These are phyloP conservation scores for Frankliniella intonsa DNA, from an alignment of 2,888 invertebrate genomes.

Conservation along the genomic window DNA sequence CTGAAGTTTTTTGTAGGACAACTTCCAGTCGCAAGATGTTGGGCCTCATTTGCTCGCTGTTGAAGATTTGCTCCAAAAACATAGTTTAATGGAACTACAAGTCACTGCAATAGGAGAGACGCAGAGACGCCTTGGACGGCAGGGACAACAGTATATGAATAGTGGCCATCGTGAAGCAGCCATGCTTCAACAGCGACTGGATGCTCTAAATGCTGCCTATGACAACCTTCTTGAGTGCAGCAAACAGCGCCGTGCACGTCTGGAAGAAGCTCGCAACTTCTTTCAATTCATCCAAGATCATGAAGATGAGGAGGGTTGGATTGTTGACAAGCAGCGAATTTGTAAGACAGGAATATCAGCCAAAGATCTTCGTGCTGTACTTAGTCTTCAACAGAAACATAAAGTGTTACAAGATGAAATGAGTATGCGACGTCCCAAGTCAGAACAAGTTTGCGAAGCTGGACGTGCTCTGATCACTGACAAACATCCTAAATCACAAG, in stretches of 20 bases:
- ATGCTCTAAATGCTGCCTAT: slow-evolving; percentile 71
- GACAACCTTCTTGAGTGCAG: slow-evolving; percentile 66
- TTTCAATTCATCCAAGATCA: slow-evolving; percentile 95
- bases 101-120: slow-evolving; percentile 84
- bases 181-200: slow-evolving; percentile 64
- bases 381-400: slow-evolving; percentile 87
- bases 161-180: slow-evolving; percentile 56
- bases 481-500: slow-evolving; percentile 73
- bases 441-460: slow-evolving; percentile 62
- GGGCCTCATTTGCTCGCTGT: slow-evolving; percentile 92
- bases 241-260: slow-evolving; percentile 69
- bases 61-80: slow-evolving; percentile 90
- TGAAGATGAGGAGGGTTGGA: slow-evolving; percentile 97
- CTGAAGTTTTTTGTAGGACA: slow-evolving; percentile 48
- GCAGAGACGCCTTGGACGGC: slow-evolving; percentile 69
- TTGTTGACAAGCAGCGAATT: slow-evolving; percentile 88
- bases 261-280: slow-evolving; percentile 90
- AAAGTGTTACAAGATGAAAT: slow-evolving; percentile 81
- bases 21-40: slow-evolving; percentile 75
- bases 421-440: slow-evolving; percentile 67
- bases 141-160: slow-evolving; percentile 56
- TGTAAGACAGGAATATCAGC: slow-evolving; percentile 90
- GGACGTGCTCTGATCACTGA: slow-evolving; percentile 71
- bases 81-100: slow-evolving; percentile 86
- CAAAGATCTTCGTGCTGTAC: slow-evolving; percentile 85